phyloP scores from a whole-genome alignment of 2,888 invertebrate species.

The Eucriotettix oculatus region DNA sequence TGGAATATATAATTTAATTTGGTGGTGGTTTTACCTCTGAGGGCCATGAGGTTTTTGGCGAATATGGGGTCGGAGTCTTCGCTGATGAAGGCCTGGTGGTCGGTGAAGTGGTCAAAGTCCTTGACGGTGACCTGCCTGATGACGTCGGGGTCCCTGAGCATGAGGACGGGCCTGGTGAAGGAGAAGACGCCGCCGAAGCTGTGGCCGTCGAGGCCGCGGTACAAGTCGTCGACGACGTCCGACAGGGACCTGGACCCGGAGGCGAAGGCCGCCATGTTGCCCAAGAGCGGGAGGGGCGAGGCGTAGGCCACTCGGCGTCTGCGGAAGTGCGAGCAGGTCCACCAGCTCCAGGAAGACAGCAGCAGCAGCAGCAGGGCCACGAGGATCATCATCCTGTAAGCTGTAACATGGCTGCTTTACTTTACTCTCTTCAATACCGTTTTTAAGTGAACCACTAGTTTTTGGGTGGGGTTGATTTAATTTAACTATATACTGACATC shows the following conservation, averaged over 20 bases:
- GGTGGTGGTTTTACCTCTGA: conserved; percentile 15
- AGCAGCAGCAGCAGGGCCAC: neutral
- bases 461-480: no score
- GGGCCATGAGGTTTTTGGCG: conserved; percentile 15
- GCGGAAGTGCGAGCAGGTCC: neutral
- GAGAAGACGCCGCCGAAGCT: conserved; percentile 1
- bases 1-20: no score
- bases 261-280: neutral
- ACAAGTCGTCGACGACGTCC: neutral
- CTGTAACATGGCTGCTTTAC: no score
- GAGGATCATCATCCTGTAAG: no score
- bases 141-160: conserved; percentile 3
- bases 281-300: neutral
- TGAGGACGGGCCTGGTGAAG: neutral
- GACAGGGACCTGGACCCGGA: neutral
- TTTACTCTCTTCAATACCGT: no score
- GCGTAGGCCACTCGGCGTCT: neutral
- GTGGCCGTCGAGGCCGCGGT: neutral
- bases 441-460: no score
- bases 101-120: conserved; percentile 18
- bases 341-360: neutral
- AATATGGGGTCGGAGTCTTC: conserved; percentile 17
- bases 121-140: conserved; percentile 13
- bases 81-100: conserved; percentile 17
- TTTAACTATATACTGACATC: no score